Percentiles rank a stretch among this genome's conserved stretches.
Conservation (phyloP, 2,888 invertebrate genomes). For the Lepidocyrtoides sp. region DNA sequence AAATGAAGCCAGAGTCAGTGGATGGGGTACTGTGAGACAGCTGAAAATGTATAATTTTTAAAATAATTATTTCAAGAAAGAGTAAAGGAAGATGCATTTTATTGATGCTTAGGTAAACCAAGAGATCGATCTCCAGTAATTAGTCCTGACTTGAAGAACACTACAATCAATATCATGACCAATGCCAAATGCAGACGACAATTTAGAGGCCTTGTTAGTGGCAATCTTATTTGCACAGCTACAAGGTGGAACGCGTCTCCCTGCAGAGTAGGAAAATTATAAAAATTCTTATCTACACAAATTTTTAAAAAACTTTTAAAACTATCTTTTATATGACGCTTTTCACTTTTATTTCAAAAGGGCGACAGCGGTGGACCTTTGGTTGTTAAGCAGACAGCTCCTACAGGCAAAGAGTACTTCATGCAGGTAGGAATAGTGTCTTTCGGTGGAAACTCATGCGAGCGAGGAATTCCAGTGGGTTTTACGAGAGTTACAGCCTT, state of each 20-base stretch:
- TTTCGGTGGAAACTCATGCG: slow-evolving; percentile 85
- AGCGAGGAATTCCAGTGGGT: slow-evolving; percentile 84
- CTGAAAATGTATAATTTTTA: not conserved
- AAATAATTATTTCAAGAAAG: not conserved
- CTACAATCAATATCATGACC: slow-evolving; percentile 80
- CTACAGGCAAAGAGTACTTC: slow-evolving; percentile 80
- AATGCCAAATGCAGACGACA: slow-evolving; percentile 83
- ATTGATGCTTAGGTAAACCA: slow-evolving; percentile 80
- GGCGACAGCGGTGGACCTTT: slow-evolving; percentile 80
- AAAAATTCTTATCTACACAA: not conserved
- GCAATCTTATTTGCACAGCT: slow-evolving; percentile 84
- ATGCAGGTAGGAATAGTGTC: slow-evolving; percentile 85
- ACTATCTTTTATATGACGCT: not conserved
- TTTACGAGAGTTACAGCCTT: slow-evolving; percentile 85
- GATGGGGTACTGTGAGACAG: slow-evolving; percentile 79
- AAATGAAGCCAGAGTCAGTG: slow-evolving; percentile 82
- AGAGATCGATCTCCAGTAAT: slow-evolving; percentile 81
- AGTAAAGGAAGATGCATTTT: slow-evolving; percentile 36
- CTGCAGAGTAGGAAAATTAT: slow-evolving; percentile 78
- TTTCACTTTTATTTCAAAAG: slow-evolving; percentile 10
- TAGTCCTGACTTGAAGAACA: slow-evolving; percentile 83
- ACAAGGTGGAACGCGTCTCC: slow-evolving; percentile 83
- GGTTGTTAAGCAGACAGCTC: slow-evolving; percentile 79
- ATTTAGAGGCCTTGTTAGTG: slow-evolving; percentile 84
- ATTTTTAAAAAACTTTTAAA: not conserved